Conservation (phyloP, 1,140 invertebrate genomes). For the Ephestia elutella region DNA sequence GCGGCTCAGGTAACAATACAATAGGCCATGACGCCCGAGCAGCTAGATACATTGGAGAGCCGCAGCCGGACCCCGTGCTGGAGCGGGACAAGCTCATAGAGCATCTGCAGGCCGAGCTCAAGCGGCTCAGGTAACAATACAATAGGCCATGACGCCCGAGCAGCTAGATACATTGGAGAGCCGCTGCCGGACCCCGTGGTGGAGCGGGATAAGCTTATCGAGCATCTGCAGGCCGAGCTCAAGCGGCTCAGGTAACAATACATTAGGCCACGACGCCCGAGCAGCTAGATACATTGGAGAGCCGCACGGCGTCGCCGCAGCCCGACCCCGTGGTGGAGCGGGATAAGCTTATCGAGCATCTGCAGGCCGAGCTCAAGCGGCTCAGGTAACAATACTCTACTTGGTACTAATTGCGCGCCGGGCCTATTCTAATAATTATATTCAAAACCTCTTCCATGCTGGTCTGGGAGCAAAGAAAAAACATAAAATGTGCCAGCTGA, state of each 20-base stretch:
- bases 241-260: slow-evolving; percentile 71
- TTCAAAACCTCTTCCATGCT: no score
- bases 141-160: slow-evolving; percentile 41
- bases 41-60: no score
- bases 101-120: no score
- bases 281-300: slow-evolving; percentile 44
- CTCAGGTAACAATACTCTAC: slow-evolving; percentile 69
- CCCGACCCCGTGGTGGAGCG: slow-evolving; percentile 75
- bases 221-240: slow-evolving; percentile 85
- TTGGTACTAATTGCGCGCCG: no score
- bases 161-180: slow-evolving; percentile 50
- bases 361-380: slow-evolving; percentile 82
- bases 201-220: slow-evolving; percentile 87
- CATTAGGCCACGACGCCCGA: slow-evolving; percentile 44
- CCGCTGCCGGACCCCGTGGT: slow-evolving; percentile 63
- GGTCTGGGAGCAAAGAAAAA: no score
- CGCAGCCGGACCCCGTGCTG: no score
- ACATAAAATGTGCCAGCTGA: no score
- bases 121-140: no score
- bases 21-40: no score
- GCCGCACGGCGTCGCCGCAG: slow-evolving; percentile 47
- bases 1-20: no score
- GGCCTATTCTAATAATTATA: no score
- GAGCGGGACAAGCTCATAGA: no score
- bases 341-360: slow-evolving; percentile 88